Evolutionary conservation across 2,888 invertebrate genomes (phyloP), one percentile per base, ranked within the genome.

Genomic region (Bellardia bayeri): DNA sequence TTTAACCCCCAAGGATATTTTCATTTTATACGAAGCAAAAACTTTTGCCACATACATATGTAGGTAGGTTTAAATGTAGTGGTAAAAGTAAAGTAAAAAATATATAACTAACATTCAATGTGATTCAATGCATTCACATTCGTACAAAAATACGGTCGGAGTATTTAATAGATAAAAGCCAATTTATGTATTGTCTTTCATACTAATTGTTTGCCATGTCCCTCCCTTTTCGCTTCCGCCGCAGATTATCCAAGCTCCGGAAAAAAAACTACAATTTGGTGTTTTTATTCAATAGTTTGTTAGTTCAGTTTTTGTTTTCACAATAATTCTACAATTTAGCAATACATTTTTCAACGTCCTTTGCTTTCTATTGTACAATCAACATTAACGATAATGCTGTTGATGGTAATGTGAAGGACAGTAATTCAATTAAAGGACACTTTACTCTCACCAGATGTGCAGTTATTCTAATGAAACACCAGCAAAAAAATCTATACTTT

Each of bases 351-450:
- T 68, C 30, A 58, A 75, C 42, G 58, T 49, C 23, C 37, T 66
- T 30, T 58, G 11, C n/a, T 37, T 66, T n/a, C n/a, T 51, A 37
- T 13, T 14, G n/a, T 40, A 40, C 30, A 23, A 23, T 23, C 23
- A 56, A 23, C 54, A 66, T 14, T 13, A 61, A 51, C n/a, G 8
- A 71, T 16, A 1, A n/a, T 66, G 54, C 23, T 45, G 56, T 30
- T 30, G 13, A 13, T 40, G 51, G 74, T 72, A 72, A 80, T 56
- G 30, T 61, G 68, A 79, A 79, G 49, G 49, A 80, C 72, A 79
- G 40, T 63, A 61, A 54, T 69, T 76, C n/a, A 76, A 74, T 76
- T 76, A 63, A 16, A 69, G 9, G 40, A 82, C 40, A 54, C 33
- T 42, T 75, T 61, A 51, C 33, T 30, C 13, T n/a, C 3, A 58